Evolutionary conservation across 1,140 invertebrate genomes (phyloP).

Genomic region (Drosophila ohnishii): DNA sequence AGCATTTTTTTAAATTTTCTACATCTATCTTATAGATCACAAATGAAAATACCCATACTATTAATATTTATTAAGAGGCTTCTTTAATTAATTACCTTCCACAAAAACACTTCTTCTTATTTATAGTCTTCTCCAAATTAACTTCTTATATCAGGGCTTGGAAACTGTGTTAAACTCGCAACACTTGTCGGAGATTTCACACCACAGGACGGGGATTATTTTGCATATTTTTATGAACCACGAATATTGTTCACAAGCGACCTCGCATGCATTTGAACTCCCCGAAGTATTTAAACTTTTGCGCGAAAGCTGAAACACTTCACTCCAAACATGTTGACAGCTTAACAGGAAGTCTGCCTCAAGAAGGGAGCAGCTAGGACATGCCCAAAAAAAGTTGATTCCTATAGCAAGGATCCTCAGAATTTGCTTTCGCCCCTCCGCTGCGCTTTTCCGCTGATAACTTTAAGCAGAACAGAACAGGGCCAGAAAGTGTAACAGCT

Average conservation of each 20-base stretch:
- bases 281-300: slow-evolving; percentile 54
- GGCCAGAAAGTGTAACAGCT: slow-evolving; percentile 48
- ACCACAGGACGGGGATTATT: not conserved
- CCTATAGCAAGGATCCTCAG: slow-evolving; percentile 10
- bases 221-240: slow-evolving; percentile 20
- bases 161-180: not conserved
- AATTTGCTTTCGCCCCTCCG: not conserved
- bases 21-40: too few relatives aligned
- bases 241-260: slow-evolving; percentile 12
- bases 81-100: not conserved
- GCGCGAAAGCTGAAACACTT: slow-evolving; percentile 62
- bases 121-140: not conserved
- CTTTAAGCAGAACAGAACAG: slow-evolving; percentile 44
- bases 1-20: too few relatives aligned
- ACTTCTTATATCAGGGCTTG: not conserved
- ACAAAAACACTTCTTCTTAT: not conserved
- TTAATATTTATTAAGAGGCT: not conserved
- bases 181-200: slow-evolving; percentile 1
- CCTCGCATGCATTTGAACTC: slow-evolving; percentile 28
- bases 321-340: slow-evolving; percentile 76
- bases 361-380: slow-evolving; percentile 21
- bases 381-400: slow-evolving; percentile 34
- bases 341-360: slow-evolving; percentile 64
- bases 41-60: too few relatives aligned
- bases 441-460: slow-evolving; percentile 28